Percentiles rank a stretch among this genome's conserved stretches.
These are phyloP conservation scores for Avahi laniger DNA, from an alignment of 2,797 vertebrate species.

Conservation along the genomic window DNA sequence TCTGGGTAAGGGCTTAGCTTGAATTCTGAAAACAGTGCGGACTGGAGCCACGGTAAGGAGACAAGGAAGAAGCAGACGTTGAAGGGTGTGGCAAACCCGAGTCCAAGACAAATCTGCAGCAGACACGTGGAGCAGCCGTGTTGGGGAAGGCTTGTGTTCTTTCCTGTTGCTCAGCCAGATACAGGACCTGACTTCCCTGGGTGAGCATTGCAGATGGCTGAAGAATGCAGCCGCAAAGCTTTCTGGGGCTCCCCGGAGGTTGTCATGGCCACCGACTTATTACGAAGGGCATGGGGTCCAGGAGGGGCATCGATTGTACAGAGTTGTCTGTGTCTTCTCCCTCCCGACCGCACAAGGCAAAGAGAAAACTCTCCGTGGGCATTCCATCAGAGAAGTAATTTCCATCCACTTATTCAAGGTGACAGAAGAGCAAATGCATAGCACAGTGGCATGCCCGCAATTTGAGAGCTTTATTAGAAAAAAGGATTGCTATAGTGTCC, in stretches of 20 bases:
- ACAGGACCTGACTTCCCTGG: neutral
- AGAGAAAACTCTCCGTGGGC: neutral
- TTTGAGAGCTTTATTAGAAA: neutral
- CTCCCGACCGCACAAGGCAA: neutral
- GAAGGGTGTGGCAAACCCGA: neutral
- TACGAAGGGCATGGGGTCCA: neutral
- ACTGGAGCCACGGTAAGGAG: neutral
- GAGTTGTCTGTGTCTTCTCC: neutral
- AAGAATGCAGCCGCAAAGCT: neutral
- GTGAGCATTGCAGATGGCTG: neutral
- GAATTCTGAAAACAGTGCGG: neutral
- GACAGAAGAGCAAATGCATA: neutral
- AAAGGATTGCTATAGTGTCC: neutral
- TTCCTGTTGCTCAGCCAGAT: neutral
- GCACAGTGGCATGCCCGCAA: neutral
- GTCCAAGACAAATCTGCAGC: neutral
- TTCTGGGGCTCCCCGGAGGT: neutral
- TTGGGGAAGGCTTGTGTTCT: neutral
- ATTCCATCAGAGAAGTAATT: conserved; percentile 36
- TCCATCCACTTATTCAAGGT: neutral
- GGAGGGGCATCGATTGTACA: neutral
- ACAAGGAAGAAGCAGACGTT: neutral
- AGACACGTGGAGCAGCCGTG: neutral
- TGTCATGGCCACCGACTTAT: conserved; percentile 39
- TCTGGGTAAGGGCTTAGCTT: neutral